Conservation (phyloP, 2,888 invertebrate species). For the Tyria jacobaeae region DNA sequence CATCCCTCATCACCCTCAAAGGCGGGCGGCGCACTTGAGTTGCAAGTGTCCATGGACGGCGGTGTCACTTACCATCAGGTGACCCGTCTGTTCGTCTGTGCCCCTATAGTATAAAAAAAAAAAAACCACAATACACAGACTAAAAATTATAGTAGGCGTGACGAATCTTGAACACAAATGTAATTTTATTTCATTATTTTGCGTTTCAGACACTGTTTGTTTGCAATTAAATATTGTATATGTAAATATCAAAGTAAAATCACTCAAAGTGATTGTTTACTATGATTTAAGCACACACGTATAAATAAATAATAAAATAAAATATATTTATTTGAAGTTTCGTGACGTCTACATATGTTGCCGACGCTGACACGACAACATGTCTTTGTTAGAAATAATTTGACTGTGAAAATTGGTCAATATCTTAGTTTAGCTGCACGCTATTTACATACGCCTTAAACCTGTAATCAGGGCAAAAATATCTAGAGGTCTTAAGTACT, state of each 20-base stretch:
- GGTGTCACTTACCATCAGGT: no score
- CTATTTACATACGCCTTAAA: conserved; percentile 41
- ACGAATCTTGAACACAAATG: background rate
- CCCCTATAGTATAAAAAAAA: no score
- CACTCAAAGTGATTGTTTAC: no score
- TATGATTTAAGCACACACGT: background rate
- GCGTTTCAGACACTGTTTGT: background rate
- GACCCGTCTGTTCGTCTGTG: no score
- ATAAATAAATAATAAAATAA: conserved; percentile 24
- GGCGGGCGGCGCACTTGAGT: no score
- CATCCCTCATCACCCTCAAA: no score
- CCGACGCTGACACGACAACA: conserved; percentile 36
- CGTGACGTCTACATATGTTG: conserved; percentile 30
- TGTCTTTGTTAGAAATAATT: conserved; percentile 62
- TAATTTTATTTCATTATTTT: background rate
- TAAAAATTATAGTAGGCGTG: background rate
- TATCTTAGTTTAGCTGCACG: conserved; percentile 55
- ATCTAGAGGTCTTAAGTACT: conserved; percentile 31
- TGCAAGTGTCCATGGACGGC: no score
- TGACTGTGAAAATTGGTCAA: conserved; percentile 71
- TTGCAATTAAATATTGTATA: background rate
- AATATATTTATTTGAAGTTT: background rate
- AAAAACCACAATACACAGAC: background rate
- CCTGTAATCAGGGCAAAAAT: conserved; percentile 43
- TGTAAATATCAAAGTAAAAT: no score